A percentile compares a stretch with the other conserved stretches of the same genome.
These are phyloP conservation scores for Terebella lapidaria DNA, from an alignment of 2,888 invertebrate genomes.

Conservation along the genomic window DNA sequence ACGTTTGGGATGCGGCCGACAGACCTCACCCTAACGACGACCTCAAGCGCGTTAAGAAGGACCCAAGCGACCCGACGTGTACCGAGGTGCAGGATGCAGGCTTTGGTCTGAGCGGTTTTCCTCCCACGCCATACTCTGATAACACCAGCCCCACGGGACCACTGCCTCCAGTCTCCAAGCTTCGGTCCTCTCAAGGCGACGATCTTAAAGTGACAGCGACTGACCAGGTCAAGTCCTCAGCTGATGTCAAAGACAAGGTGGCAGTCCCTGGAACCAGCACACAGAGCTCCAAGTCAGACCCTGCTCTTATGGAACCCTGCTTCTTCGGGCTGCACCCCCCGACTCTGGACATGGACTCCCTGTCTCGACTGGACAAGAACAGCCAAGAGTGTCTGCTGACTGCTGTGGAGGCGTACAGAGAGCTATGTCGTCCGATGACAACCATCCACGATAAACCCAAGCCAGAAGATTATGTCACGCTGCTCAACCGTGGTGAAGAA, in stretches of 20 bases:
- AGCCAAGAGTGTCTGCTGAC: neutral
- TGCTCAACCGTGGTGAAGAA: slow-evolving; percentile 1
- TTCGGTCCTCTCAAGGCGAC: neutral
- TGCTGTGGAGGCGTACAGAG: neutral
- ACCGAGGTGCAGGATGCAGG: neutral
- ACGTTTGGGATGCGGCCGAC: neutral
- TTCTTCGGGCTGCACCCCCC: neutral
- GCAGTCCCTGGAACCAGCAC: neutral
- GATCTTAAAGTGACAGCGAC: neutral
- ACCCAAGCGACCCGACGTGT: neutral
- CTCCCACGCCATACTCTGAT: too few relatives aligned
- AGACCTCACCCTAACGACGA: neutral
- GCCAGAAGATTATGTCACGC: neutral
- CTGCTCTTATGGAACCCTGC: neutral
- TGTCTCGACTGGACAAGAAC: neutral
- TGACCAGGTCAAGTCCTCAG: neutral
- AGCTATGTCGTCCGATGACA: neutral
- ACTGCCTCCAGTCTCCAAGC: neutral
- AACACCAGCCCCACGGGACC: neutral
- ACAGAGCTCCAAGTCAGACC: neutral
- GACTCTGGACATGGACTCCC: neutral
- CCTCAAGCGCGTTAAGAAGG: neutral
- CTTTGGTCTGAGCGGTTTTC: too few relatives aligned
- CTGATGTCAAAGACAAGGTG: neutral
- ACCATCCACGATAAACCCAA: neutral